Evolutionary conservation across 2,113 vertebrate genomes (phyloP).

Genomic region (Notothenia rossii): DNA sequence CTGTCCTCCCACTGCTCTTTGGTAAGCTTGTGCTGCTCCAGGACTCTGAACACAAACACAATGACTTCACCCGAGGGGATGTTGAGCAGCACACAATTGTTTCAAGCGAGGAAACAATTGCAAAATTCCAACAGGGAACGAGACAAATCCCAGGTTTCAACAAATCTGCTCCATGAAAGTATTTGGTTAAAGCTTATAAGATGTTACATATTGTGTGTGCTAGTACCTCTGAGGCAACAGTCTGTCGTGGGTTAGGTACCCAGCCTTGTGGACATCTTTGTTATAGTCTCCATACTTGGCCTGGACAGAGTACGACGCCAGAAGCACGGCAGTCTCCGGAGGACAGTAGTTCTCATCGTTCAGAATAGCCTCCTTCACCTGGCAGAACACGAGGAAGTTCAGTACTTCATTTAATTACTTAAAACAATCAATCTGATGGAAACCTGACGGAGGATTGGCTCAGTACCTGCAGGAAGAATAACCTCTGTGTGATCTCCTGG

Average conservation of each 20-base stretch:
- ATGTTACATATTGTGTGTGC: background rate
- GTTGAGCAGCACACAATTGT: slow-evolving; percentile 13
- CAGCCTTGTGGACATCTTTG: slow-evolving; percentile 93
- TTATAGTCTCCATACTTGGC: slow-evolving; percentile 95
- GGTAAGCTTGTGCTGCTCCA: slow-evolving; percentile 98
- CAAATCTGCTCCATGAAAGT: background rate
- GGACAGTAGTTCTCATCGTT: slow-evolving; percentile 99
- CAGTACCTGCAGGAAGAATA: slow-evolving; percentile 98
- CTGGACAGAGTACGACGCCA: slow-evolving; percentile 96
- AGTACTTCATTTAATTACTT: too few species aligned
- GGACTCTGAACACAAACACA: slow-evolving; percentile 84
- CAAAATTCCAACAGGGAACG: slow-evolving; percentile 3
- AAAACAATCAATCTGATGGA: too few species aligned
- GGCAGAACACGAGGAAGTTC: slow-evolving; percentile 32
- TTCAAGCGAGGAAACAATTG: slow-evolving; percentile 49
- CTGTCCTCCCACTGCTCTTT: slow-evolving; percentile 99
- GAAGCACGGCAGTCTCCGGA: slow-evolving; percentile 96
- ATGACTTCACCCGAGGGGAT: slow-evolving; percentile 29
- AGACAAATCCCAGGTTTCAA: slow-evolving; percentile 9
- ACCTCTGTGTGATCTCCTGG: slow-evolving; percentile 97
- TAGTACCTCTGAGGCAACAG: slow-evolving; percentile 95
- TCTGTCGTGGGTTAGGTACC: slow-evolving; percentile 94
- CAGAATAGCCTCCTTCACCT: slow-evolving; percentile 98
- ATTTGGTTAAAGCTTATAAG: too few species aligned
- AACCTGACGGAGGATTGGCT: background rate